Evolutionary conservation across 2,888 invertebrate species (phyloP).

Genomic region (Acrobeloides nanus): DNA sequence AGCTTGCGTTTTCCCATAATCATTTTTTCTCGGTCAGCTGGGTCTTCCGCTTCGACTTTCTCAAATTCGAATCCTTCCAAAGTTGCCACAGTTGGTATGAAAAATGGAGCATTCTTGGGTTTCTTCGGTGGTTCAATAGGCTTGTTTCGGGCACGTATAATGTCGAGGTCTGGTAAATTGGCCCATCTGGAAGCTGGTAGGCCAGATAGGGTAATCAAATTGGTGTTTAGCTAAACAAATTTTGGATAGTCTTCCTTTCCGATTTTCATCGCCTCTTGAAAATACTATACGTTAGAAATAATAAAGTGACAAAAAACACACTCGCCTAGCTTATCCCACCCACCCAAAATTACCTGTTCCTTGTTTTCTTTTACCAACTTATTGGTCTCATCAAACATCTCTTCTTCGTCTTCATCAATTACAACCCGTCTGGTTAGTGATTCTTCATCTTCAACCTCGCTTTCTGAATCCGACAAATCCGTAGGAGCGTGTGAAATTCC

Average conservation of each 20-base stretch:
- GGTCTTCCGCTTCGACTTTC: conserved; percentile 10
- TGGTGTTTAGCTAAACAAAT: conserved; percentile 6
- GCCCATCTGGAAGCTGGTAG: conserved; percentile 75
- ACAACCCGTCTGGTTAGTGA: conserved; percentile 11
- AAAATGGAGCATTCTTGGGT: conserved; percentile 86
- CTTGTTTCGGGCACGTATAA: conserved; percentile 78
- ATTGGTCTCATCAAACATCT: too few relatives aligned
- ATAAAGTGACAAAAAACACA: too few relatives aligned
- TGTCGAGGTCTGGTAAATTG: conserved; percentile 75
- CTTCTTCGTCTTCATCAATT: conserved; percentile 18
- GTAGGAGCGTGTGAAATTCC: too few relatives aligned
- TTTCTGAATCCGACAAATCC: too few relatives aligned
- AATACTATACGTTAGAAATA: too few relatives aligned
- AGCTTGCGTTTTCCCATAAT: conserved; percentile 33
- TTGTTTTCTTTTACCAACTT: too few relatives aligned
- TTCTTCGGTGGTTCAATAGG: conserved; percentile 75
- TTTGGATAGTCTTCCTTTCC: too few relatives aligned
- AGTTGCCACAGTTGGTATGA: conserved; percentile 80
- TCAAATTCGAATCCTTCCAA: conserved; percentile 71
- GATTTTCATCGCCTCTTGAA: too few relatives aligned
- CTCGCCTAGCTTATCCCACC: too few relatives aligned
- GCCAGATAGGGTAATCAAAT: conserved; percentile 71
- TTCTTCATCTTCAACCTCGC: background rate
- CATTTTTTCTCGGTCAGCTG: conserved; percentile 9
- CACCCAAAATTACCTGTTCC: background rate